A percentile compares a stretch with the other conserved stretches of the same genome.
These are phyloP conservation scores for Albula glossodonta DNA, from an alignment of 2,113 vertebrate species.

Conservation along the genomic window DNA sequence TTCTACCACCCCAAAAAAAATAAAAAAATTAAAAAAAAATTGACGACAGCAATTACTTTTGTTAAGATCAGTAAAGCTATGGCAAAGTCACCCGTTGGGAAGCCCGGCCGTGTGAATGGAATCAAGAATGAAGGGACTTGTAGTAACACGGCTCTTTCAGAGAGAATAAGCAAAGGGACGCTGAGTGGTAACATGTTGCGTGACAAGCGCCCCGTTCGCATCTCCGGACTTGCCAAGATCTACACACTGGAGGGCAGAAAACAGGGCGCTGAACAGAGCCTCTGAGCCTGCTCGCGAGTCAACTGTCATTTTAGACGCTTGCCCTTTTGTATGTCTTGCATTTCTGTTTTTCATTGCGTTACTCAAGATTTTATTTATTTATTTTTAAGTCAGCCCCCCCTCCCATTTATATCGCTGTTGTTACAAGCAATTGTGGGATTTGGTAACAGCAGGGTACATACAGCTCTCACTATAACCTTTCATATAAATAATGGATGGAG, in stretches of 20 bases:
- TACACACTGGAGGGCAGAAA: constrained; percentile 67
- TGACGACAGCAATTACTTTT: background rate
- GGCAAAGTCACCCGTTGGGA: constrained; percentile 17
- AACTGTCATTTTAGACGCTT: constrained; percentile 65
- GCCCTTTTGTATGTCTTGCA: constrained; percentile 64
- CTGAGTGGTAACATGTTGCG: constrained; percentile 62
- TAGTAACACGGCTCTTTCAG: constrained; percentile 55
- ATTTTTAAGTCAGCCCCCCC: background rate
- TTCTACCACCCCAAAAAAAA: background rate
- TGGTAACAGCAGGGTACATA: background rate
- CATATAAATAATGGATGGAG: background rate
- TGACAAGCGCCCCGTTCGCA: constrained; percentile 73
- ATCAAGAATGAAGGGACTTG: constrained; percentile 55
- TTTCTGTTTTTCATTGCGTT: constrained; percentile 64
- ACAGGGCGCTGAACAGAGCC: constrained; percentile 57
- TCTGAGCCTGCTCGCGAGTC: no score
- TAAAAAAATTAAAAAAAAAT: background rate
- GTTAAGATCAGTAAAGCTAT: background rate
- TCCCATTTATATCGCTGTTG: background rate
- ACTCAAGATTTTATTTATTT: constrained; percentile 12
- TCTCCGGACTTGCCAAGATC: constrained; percentile 69
- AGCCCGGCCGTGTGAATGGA: constrained; percentile 54
- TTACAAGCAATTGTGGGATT: background rate
- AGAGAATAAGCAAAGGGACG: constrained; percentile 45
- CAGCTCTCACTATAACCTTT: background rate